Conservation (phyloP, 2,113 vertebrate genomes). For the Myotis davidii region DNA sequence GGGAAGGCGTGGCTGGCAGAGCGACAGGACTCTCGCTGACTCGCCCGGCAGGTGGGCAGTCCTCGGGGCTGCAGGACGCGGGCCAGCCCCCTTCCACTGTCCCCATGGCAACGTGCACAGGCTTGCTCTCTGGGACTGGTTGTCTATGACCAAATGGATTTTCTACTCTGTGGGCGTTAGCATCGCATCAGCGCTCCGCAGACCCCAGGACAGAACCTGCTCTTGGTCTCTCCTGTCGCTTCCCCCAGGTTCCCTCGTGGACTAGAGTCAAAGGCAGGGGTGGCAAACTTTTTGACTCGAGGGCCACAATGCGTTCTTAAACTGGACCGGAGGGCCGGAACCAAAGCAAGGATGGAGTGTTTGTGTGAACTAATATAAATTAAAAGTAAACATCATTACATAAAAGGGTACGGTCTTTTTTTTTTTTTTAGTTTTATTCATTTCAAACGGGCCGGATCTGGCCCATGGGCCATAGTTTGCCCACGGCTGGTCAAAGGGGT, state of each 20-base stretch:
- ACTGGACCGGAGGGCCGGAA: too few relatives aligned
- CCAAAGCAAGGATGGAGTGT: too few relatives aligned
- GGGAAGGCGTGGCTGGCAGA: accelerated
- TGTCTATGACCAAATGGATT: background rate
- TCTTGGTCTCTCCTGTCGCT: background rate
- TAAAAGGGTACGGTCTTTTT: too few relatives aligned
- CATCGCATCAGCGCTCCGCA: background rate
- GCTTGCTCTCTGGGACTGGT: background rate
- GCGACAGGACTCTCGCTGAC: accelerated
- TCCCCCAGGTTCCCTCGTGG: background rate
- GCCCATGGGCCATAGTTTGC: too few relatives aligned
- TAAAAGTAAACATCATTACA: too few relatives aligned
- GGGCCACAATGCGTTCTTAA: too few relatives aligned
- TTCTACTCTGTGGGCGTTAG: background rate
- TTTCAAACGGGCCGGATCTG: too few relatives aligned
- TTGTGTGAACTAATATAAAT: too few relatives aligned
- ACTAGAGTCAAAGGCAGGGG: too few relatives aligned
- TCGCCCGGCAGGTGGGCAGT: background rate
- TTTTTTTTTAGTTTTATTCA: too few relatives aligned
- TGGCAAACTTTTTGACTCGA: too few relatives aligned
- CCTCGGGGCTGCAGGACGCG: background rate
- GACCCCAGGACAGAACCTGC: background rate
- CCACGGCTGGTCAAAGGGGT: background rate
- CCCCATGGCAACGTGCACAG: background rate
- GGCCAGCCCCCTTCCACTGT: background rate